A percentile compares a stretch with the other conserved stretches of the same genome.
Conservation (phyloP, 2,113 vertebrate genomes). For the Siniperca chuatsi region DNA sequence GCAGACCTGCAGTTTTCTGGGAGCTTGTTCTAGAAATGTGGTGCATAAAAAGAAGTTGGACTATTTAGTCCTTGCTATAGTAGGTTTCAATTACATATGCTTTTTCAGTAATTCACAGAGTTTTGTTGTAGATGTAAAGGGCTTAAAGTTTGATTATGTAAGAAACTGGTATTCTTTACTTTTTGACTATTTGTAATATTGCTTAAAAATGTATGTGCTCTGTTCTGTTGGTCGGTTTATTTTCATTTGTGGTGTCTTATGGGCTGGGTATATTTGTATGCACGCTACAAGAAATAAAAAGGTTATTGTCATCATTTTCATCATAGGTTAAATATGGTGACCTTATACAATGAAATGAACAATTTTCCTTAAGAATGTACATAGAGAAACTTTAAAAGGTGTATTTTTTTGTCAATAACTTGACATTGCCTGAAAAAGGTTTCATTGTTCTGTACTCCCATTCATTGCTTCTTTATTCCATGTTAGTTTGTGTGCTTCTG, state of each 20-base stretch:
- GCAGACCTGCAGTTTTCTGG: too few relatives aligned
- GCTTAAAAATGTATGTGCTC: not conserved
- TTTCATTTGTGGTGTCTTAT: too few relatives aligned
- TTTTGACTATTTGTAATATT: too few relatives aligned
- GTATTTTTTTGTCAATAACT: not conserved
- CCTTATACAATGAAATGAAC: not conserved
- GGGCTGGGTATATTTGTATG: not conserved
- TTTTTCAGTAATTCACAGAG: too few relatives aligned
- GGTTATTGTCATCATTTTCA: not conserved
- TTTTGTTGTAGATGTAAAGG: too few relatives aligned
- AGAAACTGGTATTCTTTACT: too few relatives aligned
- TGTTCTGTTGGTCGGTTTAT: not conserved
- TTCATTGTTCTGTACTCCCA: not conserved
- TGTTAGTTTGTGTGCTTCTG: constrained; percentile 26
- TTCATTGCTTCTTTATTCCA: constrained; percentile 1
- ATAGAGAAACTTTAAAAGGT: not conserved
- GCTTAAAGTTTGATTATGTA: too few relatives aligned
- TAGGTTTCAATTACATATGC: too few relatives aligned
- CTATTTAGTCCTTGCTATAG: too few relatives aligned
- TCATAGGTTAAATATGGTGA: not conserved
- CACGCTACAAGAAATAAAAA: not conserved
- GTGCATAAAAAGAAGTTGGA: too few relatives aligned
- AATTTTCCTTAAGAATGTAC: not conserved
- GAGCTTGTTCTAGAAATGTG: too few relatives aligned
- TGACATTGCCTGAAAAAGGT: not conserved